Evolutionary conservation across 2,113 vertebrate genomes (phyloP).

Genomic region (Psilopogon haemacephalus): DNA sequence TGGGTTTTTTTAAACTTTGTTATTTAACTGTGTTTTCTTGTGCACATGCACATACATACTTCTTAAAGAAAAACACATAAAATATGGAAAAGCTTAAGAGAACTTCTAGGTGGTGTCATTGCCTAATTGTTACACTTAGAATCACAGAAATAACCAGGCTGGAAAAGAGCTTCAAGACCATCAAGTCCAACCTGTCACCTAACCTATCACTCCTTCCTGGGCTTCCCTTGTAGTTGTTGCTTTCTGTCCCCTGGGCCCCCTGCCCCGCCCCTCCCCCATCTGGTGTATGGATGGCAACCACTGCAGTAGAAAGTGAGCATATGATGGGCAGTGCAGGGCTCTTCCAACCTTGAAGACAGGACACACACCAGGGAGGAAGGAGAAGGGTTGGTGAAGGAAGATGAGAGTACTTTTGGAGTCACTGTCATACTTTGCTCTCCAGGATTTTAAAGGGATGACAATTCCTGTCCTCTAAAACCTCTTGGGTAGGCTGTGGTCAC

Average conservation of each 20-base stretch:
- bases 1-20: background rate
- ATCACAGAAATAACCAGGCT: too few relatives aligned
- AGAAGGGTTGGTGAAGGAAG: background rate
- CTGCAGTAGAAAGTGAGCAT: background rate
- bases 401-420: background rate
- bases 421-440: background rate
- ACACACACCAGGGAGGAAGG: background rate
- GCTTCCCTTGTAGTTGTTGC: background rate
- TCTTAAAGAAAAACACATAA: background rate
- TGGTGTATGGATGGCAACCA: rapidly evolving
- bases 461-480: background rate
- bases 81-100: background rate
- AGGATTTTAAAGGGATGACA: background rate
- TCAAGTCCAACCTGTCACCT: too few relatives aligned
- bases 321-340: background rate
- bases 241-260: background rate
- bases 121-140: background rate
- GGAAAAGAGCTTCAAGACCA: too few relatives aligned
- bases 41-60: background rate
- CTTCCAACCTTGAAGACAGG: background rate
- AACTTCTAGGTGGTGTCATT: background rate
- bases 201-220: background rate
- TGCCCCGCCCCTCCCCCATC: too few relatives aligned
- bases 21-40: background rate
- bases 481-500: background rate